These are phyloP conservation scores for Gastrophysa polygoni DNA, from an alignment of 2,888 invertebrate species.

Conservation along the genomic window DNA sequence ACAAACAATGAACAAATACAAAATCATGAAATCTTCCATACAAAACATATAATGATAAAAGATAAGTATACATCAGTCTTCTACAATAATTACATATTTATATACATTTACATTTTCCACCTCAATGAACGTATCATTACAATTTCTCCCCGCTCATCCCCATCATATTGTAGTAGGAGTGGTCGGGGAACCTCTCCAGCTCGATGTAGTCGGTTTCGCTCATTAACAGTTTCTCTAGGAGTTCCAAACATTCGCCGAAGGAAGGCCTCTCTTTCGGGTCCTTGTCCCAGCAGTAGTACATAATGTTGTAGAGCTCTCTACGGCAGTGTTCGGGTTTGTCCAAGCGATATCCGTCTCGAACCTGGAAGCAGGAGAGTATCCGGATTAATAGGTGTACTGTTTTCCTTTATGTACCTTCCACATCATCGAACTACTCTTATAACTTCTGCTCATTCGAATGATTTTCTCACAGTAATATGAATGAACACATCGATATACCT, in stretches of 20 bases:
- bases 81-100: conserved; percentile 3
- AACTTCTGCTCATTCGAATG: too few relatives aligned
- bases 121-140: conserved; percentile 18
- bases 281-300: conserved; percentile 95
- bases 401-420: too few relatives aligned
- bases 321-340: conserved; percentile 95
- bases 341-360: conserved; percentile 85
- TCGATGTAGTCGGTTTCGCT: conserved; percentile 95
- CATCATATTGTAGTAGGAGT: conserved; percentile 87
- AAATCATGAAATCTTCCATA: too few relatives aligned
- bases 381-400: too few relatives aligned
- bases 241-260: conserved; percentile 80
- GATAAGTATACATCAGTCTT: conserved; percentile 7
- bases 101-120: not conserved
- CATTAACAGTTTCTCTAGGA: conserved; percentile 82
- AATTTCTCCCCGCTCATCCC: conserved; percentile 85
- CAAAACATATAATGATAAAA: not conserved
- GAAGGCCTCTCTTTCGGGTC: conserved; percentile 82
- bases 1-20: too few relatives aligned
- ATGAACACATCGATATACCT: too few relatives aligned
- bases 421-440: too few relatives aligned
- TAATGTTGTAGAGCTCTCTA: conserved; percentile 89
- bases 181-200: conserved; percentile 89
- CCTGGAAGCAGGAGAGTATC: conserved; percentile 61
- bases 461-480: too few relatives aligned